Conservation (phyloP, 2,113 vertebrate species). For the Osmerus eperlanus region DNA sequence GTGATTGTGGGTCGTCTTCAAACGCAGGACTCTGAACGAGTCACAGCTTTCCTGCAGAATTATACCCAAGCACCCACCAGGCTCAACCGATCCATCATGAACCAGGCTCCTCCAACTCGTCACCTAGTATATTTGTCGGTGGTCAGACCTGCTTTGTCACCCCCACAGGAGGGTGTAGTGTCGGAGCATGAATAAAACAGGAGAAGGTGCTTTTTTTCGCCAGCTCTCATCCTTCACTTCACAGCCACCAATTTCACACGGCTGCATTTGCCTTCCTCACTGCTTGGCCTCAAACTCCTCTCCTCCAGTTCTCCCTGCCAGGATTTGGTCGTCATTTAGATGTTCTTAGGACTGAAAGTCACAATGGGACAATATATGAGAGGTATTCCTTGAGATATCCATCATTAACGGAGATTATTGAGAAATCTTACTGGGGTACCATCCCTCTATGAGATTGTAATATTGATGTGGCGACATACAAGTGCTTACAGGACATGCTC, state of each 20-base stretch:
- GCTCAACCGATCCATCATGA: neutral
- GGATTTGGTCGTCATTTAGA: neutral
- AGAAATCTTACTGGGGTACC: neutral
- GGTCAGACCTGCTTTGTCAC: neutral
- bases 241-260: neutral
- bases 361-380: neutral
- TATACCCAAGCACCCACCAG: neutral
- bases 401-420: neutral
- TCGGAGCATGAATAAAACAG: constrained; percentile 16
- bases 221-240: neutral
- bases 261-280: neutral
- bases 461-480: too few relatives aligned
- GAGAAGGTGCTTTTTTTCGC: neutral
- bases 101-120: neutral
- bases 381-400: neutral
- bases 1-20: constrained; percentile 17
- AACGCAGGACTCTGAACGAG: constrained; percentile 5
- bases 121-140: neutral
- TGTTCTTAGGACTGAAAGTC: neutral
- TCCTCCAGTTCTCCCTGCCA: neutral
- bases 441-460: too few relatives aligned
- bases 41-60: constrained; percentile 8
- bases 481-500: neutral
- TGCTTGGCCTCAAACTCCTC: neutral
- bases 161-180: neutral